A percentile compares a stretch with the other conserved stretches of the same genome.
phyloP scores from a whole-genome alignment of 1,140 invertebrate genomes.

The Portunus trituberculatus region DNA sequence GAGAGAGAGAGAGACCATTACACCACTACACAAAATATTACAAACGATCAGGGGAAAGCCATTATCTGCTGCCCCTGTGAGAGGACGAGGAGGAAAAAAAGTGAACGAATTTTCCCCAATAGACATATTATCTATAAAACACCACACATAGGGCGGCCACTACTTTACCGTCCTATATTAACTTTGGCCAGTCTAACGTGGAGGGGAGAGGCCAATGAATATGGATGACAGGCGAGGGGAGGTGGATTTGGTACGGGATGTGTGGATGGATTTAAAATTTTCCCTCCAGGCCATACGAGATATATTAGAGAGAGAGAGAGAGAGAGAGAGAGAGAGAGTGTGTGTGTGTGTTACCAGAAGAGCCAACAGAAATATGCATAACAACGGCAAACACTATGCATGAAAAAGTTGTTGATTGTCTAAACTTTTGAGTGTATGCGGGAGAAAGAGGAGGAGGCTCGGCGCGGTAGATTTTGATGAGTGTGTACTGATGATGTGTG shows the following conservation, averaged over 20 bases:
- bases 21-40: no score
- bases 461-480: neutral
- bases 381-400: neutral
- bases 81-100: no score
- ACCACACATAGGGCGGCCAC: neutral
- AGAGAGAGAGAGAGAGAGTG: constrained; percentile 15
- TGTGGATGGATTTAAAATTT: neutral
- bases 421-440: neutral
- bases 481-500: neutral
- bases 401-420: neutral
- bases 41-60: no score
- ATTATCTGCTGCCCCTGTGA: no score
- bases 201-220: neutral
- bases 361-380: neutral
- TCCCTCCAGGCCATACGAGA: neutral
- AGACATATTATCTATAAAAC: constrained; percentile 6
- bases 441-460: neutral
- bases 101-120: no score
- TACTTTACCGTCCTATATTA: neutral
- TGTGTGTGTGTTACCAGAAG: neutral
- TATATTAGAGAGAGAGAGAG: constrained; percentile 13
- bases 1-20: no score
- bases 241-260: neutral
- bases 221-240: constrained; percentile 4
- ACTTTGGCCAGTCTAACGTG: neutral